Base-by-base conservation (phyloP, 2,888 invertebrate species). In the Endotricha flammealis region DNA sequence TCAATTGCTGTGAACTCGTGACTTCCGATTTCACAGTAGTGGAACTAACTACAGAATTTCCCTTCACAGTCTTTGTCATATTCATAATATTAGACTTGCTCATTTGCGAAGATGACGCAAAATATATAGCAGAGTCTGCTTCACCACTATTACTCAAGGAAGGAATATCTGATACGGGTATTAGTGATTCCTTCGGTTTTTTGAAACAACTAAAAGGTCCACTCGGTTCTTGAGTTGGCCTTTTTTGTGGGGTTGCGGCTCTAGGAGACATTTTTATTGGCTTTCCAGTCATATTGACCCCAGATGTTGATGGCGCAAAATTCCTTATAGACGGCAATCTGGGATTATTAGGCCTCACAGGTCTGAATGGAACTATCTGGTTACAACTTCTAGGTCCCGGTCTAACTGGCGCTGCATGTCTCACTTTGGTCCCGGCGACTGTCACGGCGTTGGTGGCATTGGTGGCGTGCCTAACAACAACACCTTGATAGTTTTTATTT, bases 121-220 rank as follows among this genome's bases (percentile, higher is more conserved):
- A 70, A 22, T 79, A 66, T 7, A 64, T 47, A 2, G 53, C 39
- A 1, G 58, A 44, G 12, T 65, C 62, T 25, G 56, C 61, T 11
- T 61, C 55, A 16, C 48, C 37, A 24, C 41, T 53, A 24, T 39
- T 47, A n/a, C 38, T 54, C 20, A 59, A 56, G 9, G 41, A 36
- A 1, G 64, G 47, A 29, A 70, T 43, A 38, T 78, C 79, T 22
- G 67, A 49, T 13, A 53, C 61, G 3, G 74, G 67, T 34, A 73
- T 65, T 3, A 76, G 52, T 4, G 76, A 72, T 44, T 83, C 81
- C 48, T 80, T 83, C 8, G 77, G 70, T 48, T 78, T 83, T 50
- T 85, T 86, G 44, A 83, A 81, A 54, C 76, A 78, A 55, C 75
- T 76, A 32, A 80, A 81, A 30, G 72, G 76, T 6, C 73, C 75